A percentile compares a stretch with the other conserved stretches of the same genome.
phyloP scores from a whole-genome alignment of 2,797 vertebrate species.

The Amniataba percoides region DNA sequence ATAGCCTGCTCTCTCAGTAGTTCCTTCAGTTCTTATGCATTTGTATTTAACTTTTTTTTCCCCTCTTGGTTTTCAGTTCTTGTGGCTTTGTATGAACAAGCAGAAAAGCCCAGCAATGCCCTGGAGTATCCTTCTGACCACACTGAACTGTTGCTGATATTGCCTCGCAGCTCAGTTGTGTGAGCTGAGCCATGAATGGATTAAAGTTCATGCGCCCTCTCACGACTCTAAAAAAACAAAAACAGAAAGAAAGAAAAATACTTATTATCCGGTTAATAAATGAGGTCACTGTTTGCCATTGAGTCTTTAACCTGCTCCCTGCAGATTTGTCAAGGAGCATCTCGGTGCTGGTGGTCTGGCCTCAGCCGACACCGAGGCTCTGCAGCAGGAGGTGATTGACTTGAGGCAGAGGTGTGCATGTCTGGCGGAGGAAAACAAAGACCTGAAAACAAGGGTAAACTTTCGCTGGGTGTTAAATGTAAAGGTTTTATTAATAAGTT shows the following conservation, averaged over 20 bases:
- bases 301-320: slow-evolving; percentile 55
- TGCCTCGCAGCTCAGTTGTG: background rate
- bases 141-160: background rate
- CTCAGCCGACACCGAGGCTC: slow-evolving; percentile 87
- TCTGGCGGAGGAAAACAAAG: slow-evolving; percentile 92
- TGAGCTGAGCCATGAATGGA: background rate
- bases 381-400: slow-evolving; percentile 91
- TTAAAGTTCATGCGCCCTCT: background rate
- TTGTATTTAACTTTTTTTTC: background rate
- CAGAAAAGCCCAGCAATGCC: slow-evolving; percentile 93
- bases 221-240: background rate
- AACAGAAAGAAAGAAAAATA: background rate
- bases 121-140: slow-evolving; percentile 94
- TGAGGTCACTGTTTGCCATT: background rate
- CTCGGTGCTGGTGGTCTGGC: slow-evolving; percentile 86
- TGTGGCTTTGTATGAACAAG: slow-evolving; percentile 94
- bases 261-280: background rate
- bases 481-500: background rate
- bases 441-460: slow-evolving; percentile 90
- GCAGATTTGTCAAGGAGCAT: slow-evolving; percentile 93
- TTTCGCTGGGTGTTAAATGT: background rate
- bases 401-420: slow-evolving; percentile 91
- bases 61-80: slow-evolving; percentile 86
- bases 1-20: background rate
- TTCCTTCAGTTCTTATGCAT: background rate